Percentiles rank a stretch among this genome's conserved stretches.
These are phyloP conservation scores for Danaus melanippus DNA, from an alignment of 1,140 invertebrate species.

Conservation along the genomic window DNA sequence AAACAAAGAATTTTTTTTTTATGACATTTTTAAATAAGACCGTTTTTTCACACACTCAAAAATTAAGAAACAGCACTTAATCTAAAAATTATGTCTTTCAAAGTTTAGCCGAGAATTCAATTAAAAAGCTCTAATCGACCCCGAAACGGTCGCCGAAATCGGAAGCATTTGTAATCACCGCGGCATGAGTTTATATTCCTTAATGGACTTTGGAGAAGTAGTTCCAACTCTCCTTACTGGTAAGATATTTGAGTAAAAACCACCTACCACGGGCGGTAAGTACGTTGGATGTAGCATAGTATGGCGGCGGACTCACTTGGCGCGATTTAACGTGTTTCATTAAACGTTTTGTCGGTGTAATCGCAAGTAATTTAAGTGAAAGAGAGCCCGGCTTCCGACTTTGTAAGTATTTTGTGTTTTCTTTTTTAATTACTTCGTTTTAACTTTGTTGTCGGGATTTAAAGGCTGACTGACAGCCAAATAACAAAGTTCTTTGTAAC, in stretches of 20 bases:
- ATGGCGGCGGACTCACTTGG: slow-evolving; percentile 47
- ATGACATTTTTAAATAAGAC: too few species aligned
- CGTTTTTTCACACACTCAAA: too few species aligned
- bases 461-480: slow-evolving; percentile 70
- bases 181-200: slow-evolving; percentile 61
- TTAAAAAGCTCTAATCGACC: slow-evolving; percentile 59
- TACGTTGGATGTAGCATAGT: slow-evolving; percentile 28
- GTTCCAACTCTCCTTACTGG: slow-evolving; percentile 66
- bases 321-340: slow-evolving; percentile 68
- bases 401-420: slow-evolving; percentile 71
- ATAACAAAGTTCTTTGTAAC: slow-evolving; percentile 68
- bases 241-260: slow-evolving; percentile 70
- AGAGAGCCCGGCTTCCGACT: slow-evolving; percentile 69
- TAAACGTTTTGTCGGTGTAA: slow-evolving; percentile 71
- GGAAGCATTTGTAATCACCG: slow-evolving; percentile 60
- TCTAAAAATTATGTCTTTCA: slow-evolving; percentile 30
- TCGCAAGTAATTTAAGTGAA: slow-evolving; percentile 71
- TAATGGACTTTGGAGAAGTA: slow-evolving; percentile 67
- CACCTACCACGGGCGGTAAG: slow-evolving; percentile 46
- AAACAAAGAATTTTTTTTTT: too few species aligned
- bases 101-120: slow-evolving; percentile 51
- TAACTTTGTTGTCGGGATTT: slow-evolving; percentile 67
- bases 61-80: slow-evolving; percentile 4
- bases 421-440: slow-evolving; percentile 72
- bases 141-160: slow-evolving; percentile 54